Evolutionary conservation across 2,888 invertebrate genomes (phyloP), one percentile per base, ranked within the genome.

Genomic region (Phasia obesa): DNA sequence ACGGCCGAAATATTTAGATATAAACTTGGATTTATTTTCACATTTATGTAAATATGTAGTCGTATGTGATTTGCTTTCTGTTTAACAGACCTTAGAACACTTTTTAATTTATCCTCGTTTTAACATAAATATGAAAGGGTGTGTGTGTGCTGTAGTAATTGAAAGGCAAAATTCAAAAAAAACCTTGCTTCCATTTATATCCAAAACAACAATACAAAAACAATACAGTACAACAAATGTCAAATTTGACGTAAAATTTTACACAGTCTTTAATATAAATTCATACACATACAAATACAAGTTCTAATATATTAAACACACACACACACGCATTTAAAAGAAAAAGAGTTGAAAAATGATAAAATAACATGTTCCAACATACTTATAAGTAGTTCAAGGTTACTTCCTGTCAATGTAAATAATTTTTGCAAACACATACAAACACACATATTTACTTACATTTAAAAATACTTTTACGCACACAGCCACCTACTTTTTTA

Each of bases 341-440:
- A 53, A 60, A 42, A 51, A 51, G 13, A 59, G 31, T 6, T 49
- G 2, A 21, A 65, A 38, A 49, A 49, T 35, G 9, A n/a, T n/a
- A 19, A n/a, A 51, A 62, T 49, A 65, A 75, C 62, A 69, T 69
- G n/a, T 79, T 55, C 21, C 17, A 53, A 70, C 35, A 69, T 69
- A 55, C 25, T 44, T 11, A 13, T 55, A 84, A 84, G 76, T 84
- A 80, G 84, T 84, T 84, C 84, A 84, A 84, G 84, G 84, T 77
- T 77, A 76, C 55, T 80, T 84, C 76, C 84, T 82, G 70, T 69
- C 77, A 73, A 69, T 70, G 64, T 64, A 81, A 74, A 65, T 76
- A 53, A 47, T 23, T 21, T 17, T 11, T 27, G 19, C 23, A 2
- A 2, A 49, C 51, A 17, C 35, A 75, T 7, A 3, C 9, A 21